phyloP scores from a whole-genome alignment of 2,797 vertebrate species.

The Harpagifer antarcticus region DNA sequence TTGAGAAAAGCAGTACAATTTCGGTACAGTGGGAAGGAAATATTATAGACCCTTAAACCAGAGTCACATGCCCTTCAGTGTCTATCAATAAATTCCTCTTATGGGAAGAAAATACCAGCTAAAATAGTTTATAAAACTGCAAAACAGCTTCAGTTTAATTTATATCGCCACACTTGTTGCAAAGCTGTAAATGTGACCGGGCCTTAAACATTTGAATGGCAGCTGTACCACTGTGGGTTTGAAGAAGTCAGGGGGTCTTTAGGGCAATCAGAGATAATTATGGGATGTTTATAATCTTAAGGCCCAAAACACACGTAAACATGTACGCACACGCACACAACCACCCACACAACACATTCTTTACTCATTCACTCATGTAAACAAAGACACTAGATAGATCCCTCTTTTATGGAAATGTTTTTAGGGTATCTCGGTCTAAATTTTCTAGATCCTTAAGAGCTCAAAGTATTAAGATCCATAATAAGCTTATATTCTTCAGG shows the following conservation, averaged over 20 bases:
- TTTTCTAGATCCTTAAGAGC: conserved; percentile 7
- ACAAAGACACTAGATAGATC: conserved; percentile 9
- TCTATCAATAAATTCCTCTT: too few relatives aligned
- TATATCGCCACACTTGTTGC: too few relatives aligned
- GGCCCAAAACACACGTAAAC: conserved; percentile 48
- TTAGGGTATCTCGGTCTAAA: conserved; percentile 14
- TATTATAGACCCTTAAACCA: too few relatives aligned
- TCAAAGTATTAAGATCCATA: conserved; percentile 21
- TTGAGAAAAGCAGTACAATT: too few relatives aligned
- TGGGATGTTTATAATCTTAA: conserved; percentile 58
- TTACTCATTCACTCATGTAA: conserved; percentile 21
- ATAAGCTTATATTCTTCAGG: conserved; percentile 2
- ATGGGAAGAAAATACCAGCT: too few relatives aligned
- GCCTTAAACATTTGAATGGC: conserved; percentile 16
- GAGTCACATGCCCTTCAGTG: too few relatives aligned
- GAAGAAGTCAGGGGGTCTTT: conserved; percentile 41
- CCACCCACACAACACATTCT: conserved; percentile 32
- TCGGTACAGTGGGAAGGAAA: too few relatives aligned
- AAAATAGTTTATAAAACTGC: too few relatives aligned
- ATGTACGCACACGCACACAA: conserved; percentile 27
- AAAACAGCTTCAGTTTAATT: too few relatives aligned
- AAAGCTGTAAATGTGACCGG: conserved; percentile 38
- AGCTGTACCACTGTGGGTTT: conserved; percentile 25
- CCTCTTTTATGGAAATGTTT: conserved; percentile 13
- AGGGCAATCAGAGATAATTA: conserved; percentile 65